A percentile compares a stretch with the other conserved stretches of the same genome.
phyloP scores from a whole-genome alignment of 2,113 vertebrate genomes.

The Mustela lutreola region DNA sequence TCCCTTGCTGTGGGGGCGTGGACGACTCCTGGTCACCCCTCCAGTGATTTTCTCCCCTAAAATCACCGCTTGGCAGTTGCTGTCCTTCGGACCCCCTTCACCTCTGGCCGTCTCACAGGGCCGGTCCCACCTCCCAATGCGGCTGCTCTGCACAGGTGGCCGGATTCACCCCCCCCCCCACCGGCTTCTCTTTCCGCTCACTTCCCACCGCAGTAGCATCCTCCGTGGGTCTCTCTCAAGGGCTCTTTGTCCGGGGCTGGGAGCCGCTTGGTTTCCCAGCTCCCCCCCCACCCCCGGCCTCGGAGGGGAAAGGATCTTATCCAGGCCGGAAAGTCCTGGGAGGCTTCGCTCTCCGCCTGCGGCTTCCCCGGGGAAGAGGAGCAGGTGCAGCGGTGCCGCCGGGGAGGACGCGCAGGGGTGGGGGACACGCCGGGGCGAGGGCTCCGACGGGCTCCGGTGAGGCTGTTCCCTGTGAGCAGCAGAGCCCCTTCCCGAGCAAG shows the following conservation, averaged over 20 bases:
- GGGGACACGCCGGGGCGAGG: not conserved
- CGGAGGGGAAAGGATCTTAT: not conserved
- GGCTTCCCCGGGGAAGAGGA: not conserved
- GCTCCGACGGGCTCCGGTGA: rapidly evolving
- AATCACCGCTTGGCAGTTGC: not conserved
- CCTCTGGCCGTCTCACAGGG: not conserved
- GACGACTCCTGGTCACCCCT: not conserved
- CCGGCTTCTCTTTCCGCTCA: not conserved
- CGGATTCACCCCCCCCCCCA: not conserved
- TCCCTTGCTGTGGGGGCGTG: not conserved
- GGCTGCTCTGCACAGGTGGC: not conserved
- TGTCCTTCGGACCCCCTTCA: not conserved
- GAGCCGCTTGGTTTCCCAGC: conserved; percentile 68
- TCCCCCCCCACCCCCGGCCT: too few relatives aligned
- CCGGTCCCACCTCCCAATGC: not conserved
- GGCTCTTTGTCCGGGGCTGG: conserved; percentile 51
- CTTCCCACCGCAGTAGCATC: not conserved
- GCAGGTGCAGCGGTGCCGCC: not conserved
- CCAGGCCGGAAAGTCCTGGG: not conserved
- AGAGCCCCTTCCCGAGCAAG: not conserved
- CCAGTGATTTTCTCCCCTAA: conserved; percentile 17
- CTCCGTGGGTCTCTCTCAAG: conserved; percentile 63
- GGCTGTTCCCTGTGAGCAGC: not conserved
- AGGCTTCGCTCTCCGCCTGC: not conserved
- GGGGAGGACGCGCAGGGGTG: not conserved